These are phyloP conservation scores for Oncorhynchus kisutch DNA, from an alignment of 2,113 vertebrate species.

Conservation along the genomic window DNA sequence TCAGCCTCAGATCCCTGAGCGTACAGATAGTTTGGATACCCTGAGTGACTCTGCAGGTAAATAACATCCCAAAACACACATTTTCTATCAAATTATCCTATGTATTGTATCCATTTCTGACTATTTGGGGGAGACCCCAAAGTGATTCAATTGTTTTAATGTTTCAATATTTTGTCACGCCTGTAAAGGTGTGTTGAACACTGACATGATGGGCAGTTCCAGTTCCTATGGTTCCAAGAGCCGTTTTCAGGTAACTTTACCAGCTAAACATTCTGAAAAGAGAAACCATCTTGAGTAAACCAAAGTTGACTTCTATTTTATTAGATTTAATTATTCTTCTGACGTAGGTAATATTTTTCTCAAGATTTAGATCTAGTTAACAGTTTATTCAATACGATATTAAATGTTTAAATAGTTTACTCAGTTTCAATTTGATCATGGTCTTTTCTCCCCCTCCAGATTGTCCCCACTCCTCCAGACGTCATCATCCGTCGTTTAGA, in stretches of 20 bases:
- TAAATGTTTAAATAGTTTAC: too few species aligned
- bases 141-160: too few species aligned
- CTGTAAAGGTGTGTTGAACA: constrained; percentile 26
- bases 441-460: constrained; percentile 48
- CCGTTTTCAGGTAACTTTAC: constrained; percentile 65
- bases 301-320: too few species aligned
- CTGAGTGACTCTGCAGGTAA: constrained; percentile 67
- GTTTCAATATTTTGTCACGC: constrained; percentile 32
- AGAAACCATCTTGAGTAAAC: too few species aligned
- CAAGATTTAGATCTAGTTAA: constrained; percentile 2
- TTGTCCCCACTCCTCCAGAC: constrained; percentile 72
- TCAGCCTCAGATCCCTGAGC: constrained; percentile 72
- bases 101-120: neutral
- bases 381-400: too few species aligned
- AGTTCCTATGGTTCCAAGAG: constrained; percentile 44
- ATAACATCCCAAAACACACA: constrained; percentile 9
- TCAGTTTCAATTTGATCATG: constrained; percentile 7
- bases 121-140: too few species aligned
- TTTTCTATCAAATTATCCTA: neutral
- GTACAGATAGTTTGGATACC: constrained; percentile 60
- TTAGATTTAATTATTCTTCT: too few species aligned
- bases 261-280: too few species aligned
- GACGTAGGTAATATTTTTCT: neutral
- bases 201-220: constrained; percentile 31
- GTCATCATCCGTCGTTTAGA: constrained; percentile 59